phyloP scores from a whole-genome alignment of 2,888 invertebrate species.

The Pristionchus entomophagus region DNA sequence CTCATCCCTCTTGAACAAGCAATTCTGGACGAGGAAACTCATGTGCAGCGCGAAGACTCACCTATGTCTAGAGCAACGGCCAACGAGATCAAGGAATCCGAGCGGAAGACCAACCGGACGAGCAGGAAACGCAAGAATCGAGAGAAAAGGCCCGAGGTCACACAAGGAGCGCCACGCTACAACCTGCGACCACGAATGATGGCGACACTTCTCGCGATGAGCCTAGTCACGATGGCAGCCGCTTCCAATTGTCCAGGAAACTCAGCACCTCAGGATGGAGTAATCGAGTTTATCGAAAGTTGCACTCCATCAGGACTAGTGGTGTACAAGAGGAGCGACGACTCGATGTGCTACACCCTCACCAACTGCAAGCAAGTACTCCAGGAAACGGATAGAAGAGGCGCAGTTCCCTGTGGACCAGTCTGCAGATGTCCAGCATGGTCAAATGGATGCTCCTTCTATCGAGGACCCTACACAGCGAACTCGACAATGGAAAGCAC shows the following conservation, averaged over 20 bases:
- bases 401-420: neutral
- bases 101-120: neutral
- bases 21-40: neutral
- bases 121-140: neutral
- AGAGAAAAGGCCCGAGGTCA: neutral
- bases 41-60: too few relatives aligned
- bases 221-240: too few relatives aligned
- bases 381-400: neutral
- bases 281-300: neutral
- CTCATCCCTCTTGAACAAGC: neutral
- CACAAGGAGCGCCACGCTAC: neutral
- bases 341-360: neutral
- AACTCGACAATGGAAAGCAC: neutral
- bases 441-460: neutral
- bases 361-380: neutral
- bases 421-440: neutral
- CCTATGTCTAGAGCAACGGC: too few relatives aligned
- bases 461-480: neutral
- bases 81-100: neutral
- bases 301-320: neutral
- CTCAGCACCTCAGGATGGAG: neutral
- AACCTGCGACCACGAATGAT: neutral
- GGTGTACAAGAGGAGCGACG: neutral
- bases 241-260: conserved; percentile 2
- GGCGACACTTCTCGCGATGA: too few relatives aligned